Evolutionary conservation across 2,888 invertebrate genomes (phyloP).

Genomic region (Pseudococcus viburni): DNA sequence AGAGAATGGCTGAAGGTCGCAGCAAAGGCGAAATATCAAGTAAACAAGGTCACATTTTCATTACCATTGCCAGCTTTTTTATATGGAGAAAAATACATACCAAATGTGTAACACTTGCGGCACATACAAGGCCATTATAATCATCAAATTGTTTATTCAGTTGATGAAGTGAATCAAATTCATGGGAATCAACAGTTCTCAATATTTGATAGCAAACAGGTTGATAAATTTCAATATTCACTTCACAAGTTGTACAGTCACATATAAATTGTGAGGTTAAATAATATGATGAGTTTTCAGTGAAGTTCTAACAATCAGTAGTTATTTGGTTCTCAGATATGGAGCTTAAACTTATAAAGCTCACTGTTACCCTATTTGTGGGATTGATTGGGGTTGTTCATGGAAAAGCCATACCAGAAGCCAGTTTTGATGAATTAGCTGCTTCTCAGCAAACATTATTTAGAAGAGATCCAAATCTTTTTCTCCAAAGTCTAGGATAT

Average conservation of each 20-base stretch:
- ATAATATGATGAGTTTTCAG: not conserved
- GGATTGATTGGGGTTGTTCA: not conserved
- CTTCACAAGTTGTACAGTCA: not conserved
- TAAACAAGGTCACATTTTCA: not conserved
- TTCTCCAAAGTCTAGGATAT: not conserved
- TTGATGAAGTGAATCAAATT: not conserved
- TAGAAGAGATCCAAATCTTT: not conserved
- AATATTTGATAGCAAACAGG: not conserved
- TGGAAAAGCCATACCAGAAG: not conserved
- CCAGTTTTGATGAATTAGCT: not conserved
- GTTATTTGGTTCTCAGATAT: not conserved
- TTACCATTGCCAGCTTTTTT: not conserved
- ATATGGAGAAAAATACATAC: not conserved
- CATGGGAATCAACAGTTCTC: not conserved
- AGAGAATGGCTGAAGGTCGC: not conserved
- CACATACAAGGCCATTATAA: not conserved
- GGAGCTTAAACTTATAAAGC: not conserved
- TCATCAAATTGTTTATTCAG: not conserved
- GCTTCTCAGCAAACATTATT: slow-evolving; percentile 7
- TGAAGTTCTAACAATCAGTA: not conserved
- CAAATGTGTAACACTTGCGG: not conserved
- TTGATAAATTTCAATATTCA: slow-evolving; percentile 7
- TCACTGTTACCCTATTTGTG: not conserved
- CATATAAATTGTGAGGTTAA: not conserved
- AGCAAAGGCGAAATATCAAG: not conserved